Base-by-base conservation (phyloP, 2,888 invertebrate genomes). In the Chromoteleia sp. region DNA sequence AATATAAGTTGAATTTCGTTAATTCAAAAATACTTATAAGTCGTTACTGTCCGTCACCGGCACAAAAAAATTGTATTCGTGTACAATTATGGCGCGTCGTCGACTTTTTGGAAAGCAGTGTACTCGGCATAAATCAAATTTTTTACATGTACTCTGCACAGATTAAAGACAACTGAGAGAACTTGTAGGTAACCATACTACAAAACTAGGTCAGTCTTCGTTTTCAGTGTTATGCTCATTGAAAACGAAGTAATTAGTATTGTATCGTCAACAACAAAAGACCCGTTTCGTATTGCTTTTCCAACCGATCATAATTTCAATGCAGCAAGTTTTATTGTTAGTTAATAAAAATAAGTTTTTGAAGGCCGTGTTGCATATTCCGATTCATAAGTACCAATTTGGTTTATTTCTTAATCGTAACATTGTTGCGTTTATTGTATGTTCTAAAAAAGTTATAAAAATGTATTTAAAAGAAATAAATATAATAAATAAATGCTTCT, bases 21-120 rank as follows among this genome's bases (percentile, higher is more conserved):
- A 77, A 70, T 65, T 78, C 65, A 78, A 78, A 78, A 78, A 71
- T 78, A 78, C 76, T 79, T 67, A 70, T 73, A 65, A 68, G 36
- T 82, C 75, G 73, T 12, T 30, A 50, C 30, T 56, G 14, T 45
- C 45, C 14, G 58, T 79, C 81, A 71, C 71, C 58, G 77, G 79
- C 52, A 73, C 36, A 74, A 79, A n/a, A n/a, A 21, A 14, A 29
- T 59, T 19, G 21, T 71, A 41, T 41, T 70, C 39, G 52, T 68
- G 43, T 82, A 52, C 30, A 73, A 83, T 84, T 84, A 85, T 85
- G 84, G 84, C 85, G 80, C 82, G 67, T 80, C 39, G 70, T 83
- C 78, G 81, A 81, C 82, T 61, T 84, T 76, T 61, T 63, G 52
- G 80, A 81, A 73, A 43, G 67, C 52, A 7, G 14, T 43, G 78